Evolutionary conservation across 2,888 invertebrate genomes (phyloP).

Genomic region (Cephus pygmeus): DNA sequence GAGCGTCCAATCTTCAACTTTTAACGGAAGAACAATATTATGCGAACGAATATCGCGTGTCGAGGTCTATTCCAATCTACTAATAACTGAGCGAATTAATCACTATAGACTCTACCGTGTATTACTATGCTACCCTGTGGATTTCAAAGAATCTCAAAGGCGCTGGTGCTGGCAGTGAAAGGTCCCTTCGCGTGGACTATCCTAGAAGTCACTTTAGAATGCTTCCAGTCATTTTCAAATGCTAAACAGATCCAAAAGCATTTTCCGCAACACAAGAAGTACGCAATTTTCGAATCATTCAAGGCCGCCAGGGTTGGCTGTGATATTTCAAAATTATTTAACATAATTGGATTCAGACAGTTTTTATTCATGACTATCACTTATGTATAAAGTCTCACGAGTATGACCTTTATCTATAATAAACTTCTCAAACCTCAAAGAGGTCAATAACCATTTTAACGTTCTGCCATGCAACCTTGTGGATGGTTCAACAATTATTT

Average conservation of each 20-base stretch:
- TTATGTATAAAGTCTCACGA: not conserved
- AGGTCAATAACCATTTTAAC: not conserved
- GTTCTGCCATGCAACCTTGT: not conserved
- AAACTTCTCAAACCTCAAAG: not conserved
- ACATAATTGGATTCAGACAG: not conserved
- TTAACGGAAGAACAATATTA: not conserved
- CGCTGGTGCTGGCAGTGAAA: not conserved
- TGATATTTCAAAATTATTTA: not conserved
- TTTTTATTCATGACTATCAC: not conserved
- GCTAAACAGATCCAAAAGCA: not conserved
- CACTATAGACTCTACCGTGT: not conserved
- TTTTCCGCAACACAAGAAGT: not conserved
- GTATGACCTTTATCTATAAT: not conserved
- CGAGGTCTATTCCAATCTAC: not conserved
- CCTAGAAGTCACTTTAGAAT: not conserved
- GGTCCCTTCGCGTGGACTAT: not conserved
- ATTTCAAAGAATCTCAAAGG: not conserved
- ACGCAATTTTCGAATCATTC: not conserved
- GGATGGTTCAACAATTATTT: not conserved
- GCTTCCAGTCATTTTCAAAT: not conserved
- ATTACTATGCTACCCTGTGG: not conserved
- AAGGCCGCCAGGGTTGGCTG: not conserved
- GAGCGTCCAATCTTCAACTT: not conserved
- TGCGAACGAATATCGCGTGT: not conserved
- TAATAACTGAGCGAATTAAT: not conserved